These are phyloP conservation scores for Cryptoblepharus egeriae DNA, from an alignment of 2,797 vertebrate genomes.

Conservation along the genomic window DNA sequence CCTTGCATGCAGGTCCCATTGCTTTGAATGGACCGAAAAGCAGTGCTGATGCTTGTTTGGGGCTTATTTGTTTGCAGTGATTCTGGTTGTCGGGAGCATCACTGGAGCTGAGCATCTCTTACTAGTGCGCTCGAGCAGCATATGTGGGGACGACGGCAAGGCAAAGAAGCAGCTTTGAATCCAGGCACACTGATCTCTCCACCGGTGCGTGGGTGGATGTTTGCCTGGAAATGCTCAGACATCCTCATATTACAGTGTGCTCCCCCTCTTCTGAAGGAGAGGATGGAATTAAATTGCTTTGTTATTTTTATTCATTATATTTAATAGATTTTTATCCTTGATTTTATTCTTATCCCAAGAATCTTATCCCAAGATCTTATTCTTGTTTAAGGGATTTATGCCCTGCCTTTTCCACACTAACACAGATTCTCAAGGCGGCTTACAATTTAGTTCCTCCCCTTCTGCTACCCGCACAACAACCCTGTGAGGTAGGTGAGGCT, in stretches of 20 bases:
- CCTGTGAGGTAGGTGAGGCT: too few species aligned
- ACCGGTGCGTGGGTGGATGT: constrained; percentile 60
- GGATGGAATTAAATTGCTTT: background rate
- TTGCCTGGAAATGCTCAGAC: constrained; percentile 49
- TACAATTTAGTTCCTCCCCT: too few species aligned
- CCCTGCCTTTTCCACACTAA: too few species aligned
- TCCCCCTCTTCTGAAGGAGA: background rate
- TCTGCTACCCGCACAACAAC: too few species aligned
- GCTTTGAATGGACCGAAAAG: background rate
- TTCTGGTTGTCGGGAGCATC: accelerated
- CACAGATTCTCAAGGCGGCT: too few species aligned
- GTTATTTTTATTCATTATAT: too few species aligned
- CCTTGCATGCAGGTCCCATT: constrained; percentile 43
- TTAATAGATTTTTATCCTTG: too few species aligned
- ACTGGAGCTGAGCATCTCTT: background rate
- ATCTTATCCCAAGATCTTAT: too few species aligned
- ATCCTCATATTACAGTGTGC: constrained; percentile 19
- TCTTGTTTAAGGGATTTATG: too few species aligned
- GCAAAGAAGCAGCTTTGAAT: background rate
- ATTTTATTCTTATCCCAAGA: too few species aligned
- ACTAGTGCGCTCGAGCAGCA: background rate
- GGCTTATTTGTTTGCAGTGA: accelerated
- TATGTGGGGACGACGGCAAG: background rate
- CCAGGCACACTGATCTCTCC: constrained; percentile 47
- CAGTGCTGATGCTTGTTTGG: background rate